phyloP scores from a whole-genome alignment of 2,888 invertebrate species.

The Macropis europaea region DNA sequence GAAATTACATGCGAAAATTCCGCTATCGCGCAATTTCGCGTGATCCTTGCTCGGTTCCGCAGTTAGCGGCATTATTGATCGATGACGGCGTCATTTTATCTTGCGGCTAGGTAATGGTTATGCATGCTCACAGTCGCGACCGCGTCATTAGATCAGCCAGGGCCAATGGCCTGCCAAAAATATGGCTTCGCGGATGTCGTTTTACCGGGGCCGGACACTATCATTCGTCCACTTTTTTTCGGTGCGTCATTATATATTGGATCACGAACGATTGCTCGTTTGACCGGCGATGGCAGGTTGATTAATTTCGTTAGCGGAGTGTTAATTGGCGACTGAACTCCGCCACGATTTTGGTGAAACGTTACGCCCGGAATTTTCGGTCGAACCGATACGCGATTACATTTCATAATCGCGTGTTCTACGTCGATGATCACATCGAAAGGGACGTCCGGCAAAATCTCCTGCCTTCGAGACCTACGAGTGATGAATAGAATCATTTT shows the following conservation, averaged over 20 bases:
- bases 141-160: constrained; percentile 44
- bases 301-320: constrained; percentile 34
- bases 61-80: constrained; percentile 48
- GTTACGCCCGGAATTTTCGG: constrained; percentile 8
- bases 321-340: constrained; percentile 30
- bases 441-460: no score
- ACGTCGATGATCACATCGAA: background rate
- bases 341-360: constrained; percentile 15
- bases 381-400: background rate
- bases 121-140: constrained; percentile 33
- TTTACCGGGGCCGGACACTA: background rate
- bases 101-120: constrained; percentile 49
- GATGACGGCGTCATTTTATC: constrained; percentile 55
- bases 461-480: no score
- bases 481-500: no score
- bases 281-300: constrained; percentile 3
- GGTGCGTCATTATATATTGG: background rate
- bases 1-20: constrained; percentile 16
- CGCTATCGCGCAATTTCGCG: constrained; percentile 35
- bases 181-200: constrained; percentile 6
- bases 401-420: constrained; percentile 12
- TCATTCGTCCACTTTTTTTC: background rate
- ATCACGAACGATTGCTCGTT: background rate
- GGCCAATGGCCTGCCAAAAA: constrained; percentile 38
- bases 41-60: constrained; percentile 39